Evolutionary conservation across 2,888 invertebrate species (phyloP).

Genomic region (Artemia sinica): DNA sequence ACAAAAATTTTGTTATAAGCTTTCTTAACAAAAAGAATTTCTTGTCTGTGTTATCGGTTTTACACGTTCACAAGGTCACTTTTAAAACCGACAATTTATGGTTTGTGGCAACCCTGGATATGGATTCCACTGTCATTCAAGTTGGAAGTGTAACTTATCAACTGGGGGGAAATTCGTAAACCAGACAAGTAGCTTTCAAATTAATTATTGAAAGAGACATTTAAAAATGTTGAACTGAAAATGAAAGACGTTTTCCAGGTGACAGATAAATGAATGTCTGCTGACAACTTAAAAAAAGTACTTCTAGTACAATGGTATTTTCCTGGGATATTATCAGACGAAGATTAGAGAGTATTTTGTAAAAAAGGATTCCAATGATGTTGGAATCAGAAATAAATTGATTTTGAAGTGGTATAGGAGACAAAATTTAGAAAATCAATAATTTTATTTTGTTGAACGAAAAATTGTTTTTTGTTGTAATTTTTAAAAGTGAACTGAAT

Average conservation of each 20-base stretch:
- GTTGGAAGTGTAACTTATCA: background rate
- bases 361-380: background rate
- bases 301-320: background rate
- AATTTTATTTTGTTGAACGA: too few species aligned
- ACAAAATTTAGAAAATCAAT: too few species aligned
- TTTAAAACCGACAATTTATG: too few species aligned
- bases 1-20: too few species aligned
- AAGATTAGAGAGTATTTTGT: background rate
- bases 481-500: too few species aligned
- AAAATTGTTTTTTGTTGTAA: too few species aligned
- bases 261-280: slow-evolving; percentile 1
- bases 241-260: background rate
- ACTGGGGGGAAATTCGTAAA: background rate
- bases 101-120: too few species aligned
- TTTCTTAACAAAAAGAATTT: too few species aligned
- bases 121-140: too few species aligned
- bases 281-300: slow-evolving; percentile 5
- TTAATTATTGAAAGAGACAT: slow-evolving; percentile 13
- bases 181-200: slow-evolving; percentile 5
- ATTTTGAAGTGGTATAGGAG: background rate
- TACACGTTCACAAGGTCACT: too few species aligned
- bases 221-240: background rate
- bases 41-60: too few species aligned
- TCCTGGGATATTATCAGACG: background rate
- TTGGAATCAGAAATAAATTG: background rate